Evolutionary conservation across 2,888 invertebrate species (phyloP), one percentile per base, ranked within the genome.

Genomic region (Ditula angustiorana): DNA sequence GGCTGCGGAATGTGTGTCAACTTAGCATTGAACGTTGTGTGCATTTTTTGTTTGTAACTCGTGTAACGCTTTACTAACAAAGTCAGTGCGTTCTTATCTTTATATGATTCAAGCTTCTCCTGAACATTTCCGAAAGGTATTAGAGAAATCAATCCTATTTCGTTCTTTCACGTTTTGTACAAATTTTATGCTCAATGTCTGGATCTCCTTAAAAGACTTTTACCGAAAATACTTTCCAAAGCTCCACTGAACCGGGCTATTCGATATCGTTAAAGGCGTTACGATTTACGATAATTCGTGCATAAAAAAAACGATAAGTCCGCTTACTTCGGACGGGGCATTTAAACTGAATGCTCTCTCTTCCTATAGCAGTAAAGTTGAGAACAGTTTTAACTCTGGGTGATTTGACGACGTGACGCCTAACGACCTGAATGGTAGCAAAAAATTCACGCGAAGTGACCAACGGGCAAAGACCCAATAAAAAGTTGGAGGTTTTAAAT

Each of bases 251-350:
- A 53, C 61, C 52, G 61, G 52, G 55, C 55, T 58, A 64, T 64
- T 53, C 63, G 58, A 64, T 64, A 64, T 64, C 58, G 63, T 57
- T 57, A 50, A 61, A 61, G 50, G 44, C 63, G 57, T 64, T 58
- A 63, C 63, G 52, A 58, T 64, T 64, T 64, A 58, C 63, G 58
- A 64, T 64, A 64, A 58, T 58, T 58, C 63, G 63, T 64, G 63
- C 63, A 64, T 64, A 64, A 64, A 63, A 62, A 62, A 50, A 64
- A 58, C 57, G 58, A 64, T 52, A 52, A 52, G 58, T 58, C 63
- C 63, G 41, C 47, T 63, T 57, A 63, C 63, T 57, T 57, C 37
- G 33, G 10, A 24, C 5, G 1, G 28, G 8, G 50, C 52, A 16
- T 35, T 37, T 19, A 41, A 64, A 64, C 35, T 33, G 13, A n/a